Conservation (phyloP, 2,113 vertebrate genomes). For the Chamaetylas fuelleborni region DNA sequence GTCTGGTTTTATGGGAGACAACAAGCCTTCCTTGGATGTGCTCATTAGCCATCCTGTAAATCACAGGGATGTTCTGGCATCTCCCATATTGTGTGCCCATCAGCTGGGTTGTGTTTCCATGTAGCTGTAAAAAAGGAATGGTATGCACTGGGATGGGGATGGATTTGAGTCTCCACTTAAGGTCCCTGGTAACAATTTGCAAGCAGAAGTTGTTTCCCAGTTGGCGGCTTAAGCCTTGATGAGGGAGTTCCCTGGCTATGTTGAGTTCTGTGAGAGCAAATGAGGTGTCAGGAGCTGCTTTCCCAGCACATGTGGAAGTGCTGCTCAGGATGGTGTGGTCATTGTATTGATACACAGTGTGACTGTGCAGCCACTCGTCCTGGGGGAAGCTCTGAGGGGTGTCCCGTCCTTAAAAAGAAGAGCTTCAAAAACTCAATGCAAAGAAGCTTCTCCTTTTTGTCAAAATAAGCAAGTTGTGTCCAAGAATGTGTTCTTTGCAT, state of each 20-base stretch:
- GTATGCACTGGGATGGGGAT: background rate
- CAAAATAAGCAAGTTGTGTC: background rate
- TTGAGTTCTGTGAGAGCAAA: background rate
- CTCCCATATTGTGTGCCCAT: slow-evolving; percentile 73
- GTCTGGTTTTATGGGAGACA: slow-evolving; percentile 90
- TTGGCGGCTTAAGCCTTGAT: background rate
- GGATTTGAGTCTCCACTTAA: background rate
- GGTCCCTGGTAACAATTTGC: background rate
- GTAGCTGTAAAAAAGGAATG: background rate
- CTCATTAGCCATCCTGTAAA: slow-evolving; percentile 87
- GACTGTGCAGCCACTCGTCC: background rate
- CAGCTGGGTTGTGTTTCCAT: slow-evolving; percentile 61
- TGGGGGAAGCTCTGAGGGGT: background rate
- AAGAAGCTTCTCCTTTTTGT: background rate
- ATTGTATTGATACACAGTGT: background rate
- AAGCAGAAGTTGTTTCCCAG: background rate
- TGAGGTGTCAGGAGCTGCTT: background rate
- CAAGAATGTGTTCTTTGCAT: background rate
- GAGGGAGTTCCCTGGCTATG: background rate
- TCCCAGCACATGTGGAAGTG: background rate
- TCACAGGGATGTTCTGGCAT: slow-evolving; percentile 75
- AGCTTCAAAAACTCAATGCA: background rate
- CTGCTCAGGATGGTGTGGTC: background rate
- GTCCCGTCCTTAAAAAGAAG: background rate
- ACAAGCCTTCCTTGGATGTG: slow-evolving; percentile 87